A percentile compares a stretch with the other conserved stretches of the same genome.
phyloP scores from a whole-genome alignment of 2,113 vertebrate genomes.

The Perccottus glenii region DNA sequence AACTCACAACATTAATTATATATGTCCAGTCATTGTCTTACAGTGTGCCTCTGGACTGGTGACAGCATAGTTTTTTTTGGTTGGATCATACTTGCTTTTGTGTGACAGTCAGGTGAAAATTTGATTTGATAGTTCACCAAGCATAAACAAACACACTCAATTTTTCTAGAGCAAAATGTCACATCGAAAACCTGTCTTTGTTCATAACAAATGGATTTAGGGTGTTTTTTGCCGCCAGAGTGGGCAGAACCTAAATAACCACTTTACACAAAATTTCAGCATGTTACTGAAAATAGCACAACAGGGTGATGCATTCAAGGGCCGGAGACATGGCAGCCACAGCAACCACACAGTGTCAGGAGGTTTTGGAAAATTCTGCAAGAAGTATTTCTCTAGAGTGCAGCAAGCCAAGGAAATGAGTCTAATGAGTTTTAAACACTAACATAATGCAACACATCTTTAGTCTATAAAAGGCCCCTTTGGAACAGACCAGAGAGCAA shows the following conservation, averaged over 20 bases:
- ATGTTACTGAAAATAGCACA: background rate
- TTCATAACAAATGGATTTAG: too few species aligned
- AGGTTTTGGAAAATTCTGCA: constrained; percentile 27
- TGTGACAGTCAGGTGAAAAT: too few species aligned
- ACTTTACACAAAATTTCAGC: background rate
- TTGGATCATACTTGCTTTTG: too few species aligned
- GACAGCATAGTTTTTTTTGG: too few species aligned
- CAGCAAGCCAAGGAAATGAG: constrained; percentile 8
- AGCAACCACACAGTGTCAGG: constrained; percentile 18
- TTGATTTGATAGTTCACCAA: too few species aligned
- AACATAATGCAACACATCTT: background rate
- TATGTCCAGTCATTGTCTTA: too few species aligned
- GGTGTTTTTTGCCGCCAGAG: too few species aligned
- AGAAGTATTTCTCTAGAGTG: constrained; percentile 18
- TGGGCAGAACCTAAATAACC: background rate
- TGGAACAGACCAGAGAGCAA: background rate
- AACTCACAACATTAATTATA: too few species aligned
- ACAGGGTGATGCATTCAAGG: background rate
- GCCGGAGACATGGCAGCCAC: constrained; percentile 17
- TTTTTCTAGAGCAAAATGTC: too few species aligned
- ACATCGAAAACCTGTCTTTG: too few species aligned
- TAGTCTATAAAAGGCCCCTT: background rate
- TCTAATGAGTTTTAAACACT: constrained; percentile 3
- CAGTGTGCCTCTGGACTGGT: too few species aligned
- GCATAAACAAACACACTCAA: too few species aligned